phyloP scores from a whole-genome alignment of 2,888 invertebrate species.

The Belgica antarctica region DNA sequence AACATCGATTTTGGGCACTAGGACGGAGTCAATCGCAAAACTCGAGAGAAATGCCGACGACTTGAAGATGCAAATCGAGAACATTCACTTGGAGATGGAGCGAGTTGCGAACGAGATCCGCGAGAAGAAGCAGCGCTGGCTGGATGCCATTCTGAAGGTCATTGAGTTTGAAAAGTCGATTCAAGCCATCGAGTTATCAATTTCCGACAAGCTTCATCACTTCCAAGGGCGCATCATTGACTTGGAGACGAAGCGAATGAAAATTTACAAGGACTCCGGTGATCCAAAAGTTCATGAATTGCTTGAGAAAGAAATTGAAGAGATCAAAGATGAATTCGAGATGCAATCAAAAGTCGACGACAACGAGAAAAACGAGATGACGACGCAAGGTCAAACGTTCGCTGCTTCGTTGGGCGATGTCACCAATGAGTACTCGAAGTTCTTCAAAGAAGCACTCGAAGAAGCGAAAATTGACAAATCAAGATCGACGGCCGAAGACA shows the following conservation, averaged over 20 bases:
- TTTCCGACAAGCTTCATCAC: background rate
- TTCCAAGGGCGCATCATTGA: conserved; percentile 17
- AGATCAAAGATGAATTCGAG: background rate
- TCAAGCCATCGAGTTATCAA: background rate
- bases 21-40: conserved; percentile 16
- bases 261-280: background rate
- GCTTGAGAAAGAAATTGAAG: conserved; percentile 9
- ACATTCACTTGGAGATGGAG: background rate
- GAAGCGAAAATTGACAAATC: background rate
- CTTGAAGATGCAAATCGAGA: background rate
- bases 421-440: background rate
- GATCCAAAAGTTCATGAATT: background rate
- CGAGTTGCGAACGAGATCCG: background rate
- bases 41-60: background rate
- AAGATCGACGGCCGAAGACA: background rate
- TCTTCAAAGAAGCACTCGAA: background rate
- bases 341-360: background rate
- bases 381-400: background rate
- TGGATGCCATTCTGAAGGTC: conserved; percentile 5
- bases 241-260: conserved; percentile 13
- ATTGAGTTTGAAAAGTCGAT: background rate
- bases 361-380: background rate
- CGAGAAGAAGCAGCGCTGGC: background rate
- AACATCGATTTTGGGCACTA: background rate
- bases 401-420: conserved; percentile 4